These are phyloP conservation scores for Emberiza fucata DNA, from an alignment of 2,113 vertebrate species.

Conservation along the genomic window DNA sequence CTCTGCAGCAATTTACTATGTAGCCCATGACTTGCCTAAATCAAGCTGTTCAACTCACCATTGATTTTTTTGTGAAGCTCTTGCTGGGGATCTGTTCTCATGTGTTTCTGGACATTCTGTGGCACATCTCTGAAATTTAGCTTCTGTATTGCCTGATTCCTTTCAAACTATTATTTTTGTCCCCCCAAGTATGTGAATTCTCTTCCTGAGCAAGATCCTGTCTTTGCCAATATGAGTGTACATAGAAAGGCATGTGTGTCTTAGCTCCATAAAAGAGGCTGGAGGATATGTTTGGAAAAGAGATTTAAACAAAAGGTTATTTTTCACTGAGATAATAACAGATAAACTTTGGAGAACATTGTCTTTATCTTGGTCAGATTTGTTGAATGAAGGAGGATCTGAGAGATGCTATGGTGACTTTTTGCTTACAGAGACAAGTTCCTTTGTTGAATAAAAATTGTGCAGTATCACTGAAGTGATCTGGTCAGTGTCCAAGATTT, in stretches of 20 bases:
- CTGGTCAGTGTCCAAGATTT: conserved; percentile 30
- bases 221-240: background rate
- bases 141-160: background rate
- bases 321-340: background rate
- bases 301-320: background rate
- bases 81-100: rapidly evolving
- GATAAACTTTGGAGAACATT: background rate
- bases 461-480: background rate
- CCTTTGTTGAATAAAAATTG: background rate
- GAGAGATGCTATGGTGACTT: background rate
- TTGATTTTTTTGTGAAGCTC: background rate
- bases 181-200: background rate
- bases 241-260: background rate
- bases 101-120: background rate
- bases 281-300: background rate
- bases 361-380: background rate
- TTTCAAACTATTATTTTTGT: background rate
- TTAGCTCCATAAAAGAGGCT: background rate
- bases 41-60: background rate
- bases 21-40: background rate
- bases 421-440: background rate
- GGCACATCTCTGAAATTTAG: background rate
- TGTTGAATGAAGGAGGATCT: background rate
- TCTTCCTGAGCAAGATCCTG: background rate
- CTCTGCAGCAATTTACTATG: background rate